Evolutionary conservation across 2,797 vertebrate genomes (phyloP), one percentile per base, ranked within the genome.

Genomic region (Alectoris magna): DNA sequence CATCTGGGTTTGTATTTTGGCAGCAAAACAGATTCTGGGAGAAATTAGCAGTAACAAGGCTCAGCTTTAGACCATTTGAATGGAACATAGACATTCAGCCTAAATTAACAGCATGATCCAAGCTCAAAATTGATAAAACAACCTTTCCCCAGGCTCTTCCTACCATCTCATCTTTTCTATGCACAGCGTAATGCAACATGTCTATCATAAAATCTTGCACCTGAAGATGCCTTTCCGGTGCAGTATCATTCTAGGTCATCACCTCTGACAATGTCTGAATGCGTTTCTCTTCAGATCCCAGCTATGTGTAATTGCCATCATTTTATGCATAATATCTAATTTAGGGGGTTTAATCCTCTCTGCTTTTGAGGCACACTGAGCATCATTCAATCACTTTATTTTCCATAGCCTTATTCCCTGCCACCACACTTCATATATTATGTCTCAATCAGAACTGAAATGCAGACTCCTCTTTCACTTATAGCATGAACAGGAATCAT

Each of bases 41-140:
- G 34, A 77, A 83, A 93, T 88, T 58, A 87, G 79, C 69, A 53
- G 24, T 70, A 92, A 73, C 31, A 7, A 4, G 36, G 17, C 46
- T 91, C 90, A 75, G 55, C 38, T 87, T 89, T 86, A 68, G 6
- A 56, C 31, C 55, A 83, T 71, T 56, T 74, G 71, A 94, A 82
- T 9, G 5, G 13, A 87, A 74, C 55, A 66, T 19, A 76, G 86
- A 71, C n/a, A 66, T 90, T 85, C 55, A 81, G 36, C 34, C 43
- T 77, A 56, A 51, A 84, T 83, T 87, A 87, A 66, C 53, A 69
- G 23, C 22, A 48, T 81, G 84, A 87, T 6, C 41, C 51, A 58
- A 76, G 34, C 36, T 68, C 58, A 79, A 41, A 24, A 86, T 10
- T 23, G 31, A 55, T 36, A 82, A 87, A 87, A 82, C 41, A 46